A percentile compares a stretch with the other conserved stretches of the same genome.
phyloP scores from a whole-genome alignment of 2,113 vertebrate genomes.

The Sturnus vulgaris region DNA sequence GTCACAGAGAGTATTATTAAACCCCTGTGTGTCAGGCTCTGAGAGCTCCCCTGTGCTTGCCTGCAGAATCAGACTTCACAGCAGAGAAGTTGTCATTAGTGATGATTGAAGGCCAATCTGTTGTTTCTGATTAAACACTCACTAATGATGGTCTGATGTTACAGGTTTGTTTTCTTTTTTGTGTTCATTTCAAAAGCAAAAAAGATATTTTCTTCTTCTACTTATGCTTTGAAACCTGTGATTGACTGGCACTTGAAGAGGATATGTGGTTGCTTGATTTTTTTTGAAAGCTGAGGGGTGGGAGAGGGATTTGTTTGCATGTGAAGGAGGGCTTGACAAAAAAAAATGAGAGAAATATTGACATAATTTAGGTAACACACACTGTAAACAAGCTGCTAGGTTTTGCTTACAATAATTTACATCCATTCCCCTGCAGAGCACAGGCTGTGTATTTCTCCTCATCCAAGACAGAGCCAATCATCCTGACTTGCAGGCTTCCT shows the following conservation, averaged over 20 bases:
- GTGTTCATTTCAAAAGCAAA: neutral
- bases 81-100: neutral
- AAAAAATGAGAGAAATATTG: constrained; percentile 7
- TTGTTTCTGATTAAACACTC: constrained; percentile 16
- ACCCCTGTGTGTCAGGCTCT: neutral
- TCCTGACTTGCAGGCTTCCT: neutral
- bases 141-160: neutral
- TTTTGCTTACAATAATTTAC: constrained; percentile 21
- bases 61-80: neutral
- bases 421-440: neutral
- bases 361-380: constrained; percentile 26
- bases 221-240: neutral
- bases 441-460: neutral
- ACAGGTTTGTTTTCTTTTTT: neutral
- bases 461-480: neutral
- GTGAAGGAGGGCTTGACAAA: neutral
- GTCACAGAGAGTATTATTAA: neutral
- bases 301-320: constrained; percentile 13
- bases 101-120: neutral
- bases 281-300: constrained; percentile 3
- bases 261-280: neutral
- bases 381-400: constrained; percentile 29
- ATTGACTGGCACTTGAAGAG: neutral
- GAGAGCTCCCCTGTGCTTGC: neutral
- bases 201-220: neutral